A percentile compares a stretch with the other conserved stretches of the same genome.
Conservation (phyloP, 1,140 invertebrate species). For the Agrilus planipennis region DNA sequence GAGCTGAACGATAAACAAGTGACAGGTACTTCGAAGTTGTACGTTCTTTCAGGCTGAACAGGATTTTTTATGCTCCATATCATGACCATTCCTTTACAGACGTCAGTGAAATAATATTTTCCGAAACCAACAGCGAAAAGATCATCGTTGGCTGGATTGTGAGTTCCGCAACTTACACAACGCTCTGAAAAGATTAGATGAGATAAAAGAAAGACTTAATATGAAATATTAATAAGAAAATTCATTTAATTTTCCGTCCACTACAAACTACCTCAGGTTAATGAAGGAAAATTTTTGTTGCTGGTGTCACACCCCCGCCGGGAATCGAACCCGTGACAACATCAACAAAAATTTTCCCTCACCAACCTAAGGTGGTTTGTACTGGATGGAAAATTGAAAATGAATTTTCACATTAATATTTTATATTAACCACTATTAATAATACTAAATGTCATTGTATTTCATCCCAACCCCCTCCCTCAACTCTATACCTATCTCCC, state of each 20-base stretch:
- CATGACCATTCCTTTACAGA: conserved; percentile 49
- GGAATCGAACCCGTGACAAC: no score
- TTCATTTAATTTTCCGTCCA: no score
- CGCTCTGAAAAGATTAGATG: conserved; percentile 14
- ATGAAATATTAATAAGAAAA: no score
- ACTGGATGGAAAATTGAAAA: no score
- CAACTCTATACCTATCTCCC: no score
- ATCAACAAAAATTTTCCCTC: no score
- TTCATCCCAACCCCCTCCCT: neutral
- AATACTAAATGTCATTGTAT: neutral
- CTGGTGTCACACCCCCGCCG: no score
- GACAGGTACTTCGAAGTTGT: conserved; percentile 53
- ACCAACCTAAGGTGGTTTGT: no score
- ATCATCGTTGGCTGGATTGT: conserved; percentile 50
- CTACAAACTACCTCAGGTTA: no score
- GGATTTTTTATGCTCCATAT: conserved; percentile 83
- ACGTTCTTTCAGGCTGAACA: conserved; percentile 61
- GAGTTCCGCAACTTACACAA: conserved; percentile 44
- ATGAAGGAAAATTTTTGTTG: no score
- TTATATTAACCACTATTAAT: no score
- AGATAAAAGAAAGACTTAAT: neutral
- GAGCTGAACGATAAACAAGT: conserved; percentile 46
- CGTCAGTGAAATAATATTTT: conserved; percentile 41
- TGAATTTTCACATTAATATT: no score
- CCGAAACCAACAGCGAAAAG: conserved; percentile 61